Evolutionary conservation across 2,797 vertebrate genomes (phyloP), one percentile per base, ranked within the genome.

Genomic region (Myotis daubentonii): DNA sequence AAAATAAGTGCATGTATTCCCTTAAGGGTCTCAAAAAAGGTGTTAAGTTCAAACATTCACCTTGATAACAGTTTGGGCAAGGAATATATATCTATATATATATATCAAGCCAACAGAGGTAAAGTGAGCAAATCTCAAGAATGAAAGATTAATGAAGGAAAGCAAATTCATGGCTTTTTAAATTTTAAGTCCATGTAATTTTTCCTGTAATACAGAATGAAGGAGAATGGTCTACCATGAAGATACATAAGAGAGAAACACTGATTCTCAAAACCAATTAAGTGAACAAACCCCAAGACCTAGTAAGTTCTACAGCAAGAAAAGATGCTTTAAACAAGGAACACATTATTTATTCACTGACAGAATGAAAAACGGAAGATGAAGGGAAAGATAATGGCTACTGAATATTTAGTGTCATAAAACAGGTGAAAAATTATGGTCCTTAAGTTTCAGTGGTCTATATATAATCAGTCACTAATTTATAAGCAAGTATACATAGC

Each of bases 61-160:
- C 65, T 91, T 93, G 44, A 76, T 96, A 57, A 93, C 49, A 93
- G 82, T 75, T 53, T 97, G 96, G 96, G 60, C 80, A 92, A 93
- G 23, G 60, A 90, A 95, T 95, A 95, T 93, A 89, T 9, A 87
- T 89, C 95, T 95, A 95, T 91, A 89, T 4, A 87, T 82, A 87
- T 94, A 94, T 96, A 85, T 19, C 13, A 95, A 51, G 86, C 51
- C 82, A 95, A 74, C 41, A 86, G 76, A 93, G 76, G 92, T 88
- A 92, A 38, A 91, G 94, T 96, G 79, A 94, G 17, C 62, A 94
- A 87, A 95, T 70, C 65, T 92, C 55, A 92, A 96, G 82, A 17
- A 66, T 66, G 65, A 66, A 33, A 84, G 47, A 88, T 62, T 72
- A 86, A 89, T 81, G 82, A 95, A 85, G 7, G 72, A 33, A 91